Conservation (phyloP, 2,797 vertebrate species). For the Lophius americanus region DNA sequence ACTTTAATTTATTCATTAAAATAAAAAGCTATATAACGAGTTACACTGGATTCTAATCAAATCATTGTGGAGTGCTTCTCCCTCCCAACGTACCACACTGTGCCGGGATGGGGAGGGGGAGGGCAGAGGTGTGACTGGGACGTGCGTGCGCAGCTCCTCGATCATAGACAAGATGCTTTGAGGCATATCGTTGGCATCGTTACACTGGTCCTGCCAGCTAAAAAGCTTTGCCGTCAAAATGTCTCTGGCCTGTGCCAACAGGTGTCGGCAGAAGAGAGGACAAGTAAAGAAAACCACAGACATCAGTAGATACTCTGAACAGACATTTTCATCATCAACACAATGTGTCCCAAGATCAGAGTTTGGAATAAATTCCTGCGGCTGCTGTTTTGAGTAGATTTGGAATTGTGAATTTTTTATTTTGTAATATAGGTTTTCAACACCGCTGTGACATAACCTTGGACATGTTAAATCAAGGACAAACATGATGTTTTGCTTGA, state of each 20-base stretch:
- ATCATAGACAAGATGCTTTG: conserved; percentile 89
- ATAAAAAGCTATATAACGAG: background rate
- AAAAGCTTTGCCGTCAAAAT: conserved; percentile 88
- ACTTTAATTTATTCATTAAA: background rate
- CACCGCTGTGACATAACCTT: background rate
- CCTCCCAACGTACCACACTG: conserved; percentile 78
- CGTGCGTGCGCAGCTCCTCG: conserved; percentile 85
- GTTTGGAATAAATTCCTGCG: conserved; percentile 9
- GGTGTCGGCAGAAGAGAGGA: conserved; percentile 8
- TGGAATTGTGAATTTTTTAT: background rate
- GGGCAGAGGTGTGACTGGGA: conserved; percentile 88
- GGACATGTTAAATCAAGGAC: background rate
- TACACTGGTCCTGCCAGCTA: conserved; percentile 93
- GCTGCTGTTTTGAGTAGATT: background rate
- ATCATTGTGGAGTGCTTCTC: too few species aligned
- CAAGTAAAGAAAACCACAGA: conserved; percentile 40
- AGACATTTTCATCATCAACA: conserved; percentile 39
- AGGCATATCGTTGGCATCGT: conserved; percentile 90
- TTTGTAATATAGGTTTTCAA: background rate
- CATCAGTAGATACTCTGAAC: conserved; percentile 9
- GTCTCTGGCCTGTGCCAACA: conserved; percentile 76
- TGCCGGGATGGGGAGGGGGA: conserved; percentile 88
- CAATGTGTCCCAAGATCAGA: background rate
- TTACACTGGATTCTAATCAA: background rate
- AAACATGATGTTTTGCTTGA: too few species aligned